Evolutionary conservation across 2,113 vertebrate genomes (phyloP).

Genomic region (Nesoenas mayeri): DNA sequence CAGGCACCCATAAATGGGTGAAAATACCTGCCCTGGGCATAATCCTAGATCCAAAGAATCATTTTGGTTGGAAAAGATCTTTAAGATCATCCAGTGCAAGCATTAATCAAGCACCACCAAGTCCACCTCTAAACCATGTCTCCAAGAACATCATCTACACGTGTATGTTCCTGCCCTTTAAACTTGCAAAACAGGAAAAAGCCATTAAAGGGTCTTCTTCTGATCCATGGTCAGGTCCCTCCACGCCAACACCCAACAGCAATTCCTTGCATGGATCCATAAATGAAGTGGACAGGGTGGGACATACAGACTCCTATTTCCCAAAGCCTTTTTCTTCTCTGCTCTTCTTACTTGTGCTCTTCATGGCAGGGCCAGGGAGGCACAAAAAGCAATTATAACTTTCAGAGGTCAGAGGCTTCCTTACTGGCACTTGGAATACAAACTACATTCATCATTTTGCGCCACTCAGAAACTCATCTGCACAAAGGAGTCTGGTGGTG

Average conservation of each 20-base stretch:
- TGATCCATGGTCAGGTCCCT: background rate
- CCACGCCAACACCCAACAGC: background rate
- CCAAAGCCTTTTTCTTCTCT: background rate
- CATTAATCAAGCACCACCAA: too few relatives aligned
- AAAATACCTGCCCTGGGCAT: background rate
- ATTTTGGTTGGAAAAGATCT: too few relatives aligned
- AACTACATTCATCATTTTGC: background rate
- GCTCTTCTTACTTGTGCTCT: background rate
- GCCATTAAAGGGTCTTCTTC: background rate
- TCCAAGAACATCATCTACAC: too few relatives aligned
- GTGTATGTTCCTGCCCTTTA: background rate
- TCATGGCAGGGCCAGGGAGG: background rate
- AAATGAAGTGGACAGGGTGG: background rate
- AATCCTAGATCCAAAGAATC: background rate
- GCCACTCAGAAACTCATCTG: background rate
- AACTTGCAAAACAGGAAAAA: background rate
- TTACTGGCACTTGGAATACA: background rate
- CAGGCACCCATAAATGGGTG: background rate
- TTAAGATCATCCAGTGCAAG: too few relatives aligned
- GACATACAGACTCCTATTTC: background rate
- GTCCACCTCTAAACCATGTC: too few relatives aligned
- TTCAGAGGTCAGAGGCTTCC: background rate
- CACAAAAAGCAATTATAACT: background rate
- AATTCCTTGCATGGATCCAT: background rate
- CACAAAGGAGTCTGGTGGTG: background rate